Evolutionary conservation across 2,113 vertebrate species (phyloP), one percentile per base, ranked within the genome.

Genomic region (Gnathonemus echidnorhynchus): DNA sequence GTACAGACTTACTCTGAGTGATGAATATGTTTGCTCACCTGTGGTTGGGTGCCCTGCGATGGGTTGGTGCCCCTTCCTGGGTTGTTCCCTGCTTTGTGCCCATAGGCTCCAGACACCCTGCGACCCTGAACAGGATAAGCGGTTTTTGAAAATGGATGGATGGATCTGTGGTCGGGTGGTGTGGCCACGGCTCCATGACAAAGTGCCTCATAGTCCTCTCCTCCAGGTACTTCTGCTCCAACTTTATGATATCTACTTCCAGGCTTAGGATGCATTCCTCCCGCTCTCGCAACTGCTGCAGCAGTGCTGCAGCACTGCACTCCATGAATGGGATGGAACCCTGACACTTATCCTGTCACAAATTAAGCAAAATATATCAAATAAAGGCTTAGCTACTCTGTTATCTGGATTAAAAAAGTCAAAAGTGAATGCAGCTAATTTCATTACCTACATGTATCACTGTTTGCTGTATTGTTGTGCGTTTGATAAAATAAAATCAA

Each of bases 141-240:
- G 8, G 46, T 48, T 48, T 48, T 48, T 48, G 46, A 48, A 48
- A 39, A 39, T 39, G 35, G 35, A 48, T 46, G 6, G 45, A 46
- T 46, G 45, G 45, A 46, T 46, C 98, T 96, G 94, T 99, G 98
- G 50, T 15, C 1, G 98, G 98, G 98, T 0, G 98, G 98, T 0
- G 98, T 99, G 88, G 98, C 98, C 0, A 98, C 98, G 98, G 98
- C 0, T 99, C 98, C 98, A 99, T 99, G 89, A 98, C 98, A 0
- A 99, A 99, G 94, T 99, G 98, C 89, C 97, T 95, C 97, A 99
- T 99, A 92, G 98, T 98, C 91, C 98, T 97, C 90, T 99, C 98
- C 93, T 99, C 98, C 92, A 99, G 92, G 90, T 98, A 99, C 92
- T 99, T 99, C 92, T 99, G 98, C 92, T 99, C 98, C 98, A 98